phyloP scores from a whole-genome alignment of 2,113 vertebrate species.

The Ovibos moschatus region DNA sequence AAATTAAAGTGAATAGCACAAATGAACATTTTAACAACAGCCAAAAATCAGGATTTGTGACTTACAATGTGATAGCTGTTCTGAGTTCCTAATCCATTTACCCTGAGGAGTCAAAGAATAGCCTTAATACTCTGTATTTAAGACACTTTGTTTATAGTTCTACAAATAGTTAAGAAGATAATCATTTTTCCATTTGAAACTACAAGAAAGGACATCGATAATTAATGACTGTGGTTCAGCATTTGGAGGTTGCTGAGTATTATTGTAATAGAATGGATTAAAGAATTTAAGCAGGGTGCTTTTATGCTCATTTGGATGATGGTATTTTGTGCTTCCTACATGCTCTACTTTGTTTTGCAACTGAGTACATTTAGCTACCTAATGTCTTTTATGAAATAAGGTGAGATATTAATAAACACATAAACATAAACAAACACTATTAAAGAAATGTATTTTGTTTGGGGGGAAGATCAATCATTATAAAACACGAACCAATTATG shows the following conservation, averaged over 20 bases:
- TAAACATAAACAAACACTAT: background rate
- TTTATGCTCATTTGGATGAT: background rate
- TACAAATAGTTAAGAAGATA: slow-evolving; percentile 59
- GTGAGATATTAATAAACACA: background rate
- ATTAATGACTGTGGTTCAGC: slow-evolving; percentile 62
- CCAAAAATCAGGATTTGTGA: slow-evolving; percentile 43
- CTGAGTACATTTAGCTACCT: background rate
- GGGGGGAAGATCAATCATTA: background rate
- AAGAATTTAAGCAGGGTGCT: background rate
- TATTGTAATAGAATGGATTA: slow-evolving; percentile 44
- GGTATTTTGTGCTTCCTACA: background rate
- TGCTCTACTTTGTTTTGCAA: background rate
- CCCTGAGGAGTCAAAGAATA: background rate
- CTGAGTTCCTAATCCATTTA: slow-evolving; percentile 36
- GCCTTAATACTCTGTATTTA: slow-evolving; percentile 37
- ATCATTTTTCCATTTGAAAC: slow-evolving; percentile 48
- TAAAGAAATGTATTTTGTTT: background rate
- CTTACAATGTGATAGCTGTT: slow-evolving; percentile 8
- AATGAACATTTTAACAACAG: slow-evolving; percentile 36
- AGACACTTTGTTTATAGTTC: slow-evolving; percentile 43
- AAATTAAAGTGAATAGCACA: slow-evolving; percentile 23
- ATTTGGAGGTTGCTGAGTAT: background rate
- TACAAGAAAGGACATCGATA: slow-evolving; percentile 46
- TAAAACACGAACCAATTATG: slow-evolving; percentile 16
- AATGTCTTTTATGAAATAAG: background rate